Conservation (phyloP, 2,113 vertebrate species). For the Larimichthys polyactis region DNA sequence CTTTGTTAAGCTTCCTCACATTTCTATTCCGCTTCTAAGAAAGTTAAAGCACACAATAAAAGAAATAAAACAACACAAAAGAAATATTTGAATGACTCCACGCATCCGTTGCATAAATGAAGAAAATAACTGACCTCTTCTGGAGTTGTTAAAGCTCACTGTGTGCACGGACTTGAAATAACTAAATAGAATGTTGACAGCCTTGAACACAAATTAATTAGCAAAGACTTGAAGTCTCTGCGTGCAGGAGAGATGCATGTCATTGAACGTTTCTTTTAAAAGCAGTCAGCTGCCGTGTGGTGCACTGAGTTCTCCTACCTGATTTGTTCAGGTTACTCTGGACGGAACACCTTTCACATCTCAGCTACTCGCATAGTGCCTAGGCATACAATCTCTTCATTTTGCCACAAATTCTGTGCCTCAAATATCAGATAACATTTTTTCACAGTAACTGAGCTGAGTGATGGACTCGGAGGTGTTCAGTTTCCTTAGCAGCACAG, state of each 20-base stretch:
- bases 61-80: background rate
- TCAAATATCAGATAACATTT: slow-evolving; percentile 13
- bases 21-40: background rate
- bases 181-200: slow-evolving; percentile 19
- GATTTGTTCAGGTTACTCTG: background rate
- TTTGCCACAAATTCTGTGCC: background rate
- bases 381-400: background rate
- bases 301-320: background rate
- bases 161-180: slow-evolving; percentile 24
- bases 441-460: slow-evolving; percentile 33
- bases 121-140: background rate
- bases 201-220: slow-evolving; percentile 28
- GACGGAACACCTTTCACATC: slow-evolving; percentile 7
- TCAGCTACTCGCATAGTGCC: background rate
- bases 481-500: background rate
- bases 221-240: slow-evolving; percentile 3
- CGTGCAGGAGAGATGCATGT: slow-evolving; percentile 16
- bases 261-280: slow-evolving; percentile 31
- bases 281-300: slow-evolving; percentile 12
- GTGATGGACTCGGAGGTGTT: background rate
- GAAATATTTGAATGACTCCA: background rate
- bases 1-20: background rate
- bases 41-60: slow-evolving; percentile 24
- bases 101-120: background rate
- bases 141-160: background rate